Base-by-base conservation (phyloP, 2,888 invertebrate species). In the Drosophila diplacantha region DNA sequence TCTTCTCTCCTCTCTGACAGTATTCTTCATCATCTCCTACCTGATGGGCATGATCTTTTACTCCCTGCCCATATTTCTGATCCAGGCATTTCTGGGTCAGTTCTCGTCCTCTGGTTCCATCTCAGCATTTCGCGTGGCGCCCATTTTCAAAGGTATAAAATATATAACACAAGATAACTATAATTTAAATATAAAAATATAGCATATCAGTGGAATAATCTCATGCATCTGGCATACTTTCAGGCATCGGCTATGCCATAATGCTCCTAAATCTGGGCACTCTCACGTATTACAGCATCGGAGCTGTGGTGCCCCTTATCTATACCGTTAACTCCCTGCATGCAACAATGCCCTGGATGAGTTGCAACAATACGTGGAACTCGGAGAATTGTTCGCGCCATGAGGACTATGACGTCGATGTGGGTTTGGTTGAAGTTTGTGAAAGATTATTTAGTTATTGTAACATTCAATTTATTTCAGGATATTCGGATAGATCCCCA, bases 21-120 rank as follows among this genome's bases (percentile, higher is more conserved):
- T 72, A 7, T 85, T 78, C 35, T 86, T 85, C 31, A 63, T 87
- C 31, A 73, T 74, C 31, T 78, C 84, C 20, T 87, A 86, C 64
- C 49, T 84, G 50, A 50, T 84, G 24, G 77, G 86, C 4, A 77
- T 87, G 34, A 47, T 83, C 7, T 76, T 87, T 38, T 84, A 85
- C 58, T 83, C 87, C 55, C 93, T 96, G 67, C 96, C 96, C 1
- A 90, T 96, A 77, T 96, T 96, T 86, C 94, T 95, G 83, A 90
- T 96, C 90, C 96, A 97, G 89, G 93, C 95, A 2, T 92, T 94
- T 38, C 89, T 96, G 80, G 96, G 96, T 44, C 96, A 96, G 85
- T 95, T 95, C 86, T 91, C 94, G 35, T 93, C 93, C 72, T 92
- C 93, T 51, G 95, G 95, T 75, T 93, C 94, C 70, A 92, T 96